Evolutionary conservation across 2,888 invertebrate species (phyloP), one percentile per base, ranked within the genome.

Genomic region (Pteria penguin): DNA sequence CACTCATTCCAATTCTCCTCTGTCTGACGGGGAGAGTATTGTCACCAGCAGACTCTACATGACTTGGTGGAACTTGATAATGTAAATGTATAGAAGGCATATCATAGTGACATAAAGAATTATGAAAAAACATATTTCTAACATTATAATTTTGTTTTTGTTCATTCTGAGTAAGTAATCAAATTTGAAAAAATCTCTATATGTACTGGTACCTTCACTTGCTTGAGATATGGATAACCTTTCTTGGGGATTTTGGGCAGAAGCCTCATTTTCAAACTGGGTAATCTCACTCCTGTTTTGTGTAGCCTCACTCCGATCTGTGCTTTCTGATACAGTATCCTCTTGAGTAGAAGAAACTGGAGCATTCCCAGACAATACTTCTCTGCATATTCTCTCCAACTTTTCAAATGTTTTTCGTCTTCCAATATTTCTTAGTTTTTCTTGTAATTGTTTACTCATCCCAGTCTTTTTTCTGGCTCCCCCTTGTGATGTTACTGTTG

Each of bases 1-100:
- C 84, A 82, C 88, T 89, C 66, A 84, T 82, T 4, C 88, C 90
- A 31, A 83, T 73, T 32, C 86, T 78, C 27, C 87, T 67, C 5
- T 82, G 85, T 61, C 81, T 66, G 26, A 63, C 52, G 32, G 63
- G 27, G 45, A 60, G 58, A 18, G 61, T n/a, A 27, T 14, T 5
- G n/a, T 14, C n/a, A n/a, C n/a, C n/a, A n/a, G n/a, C n/a, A n/a
- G n/a, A n/a, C n/a, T n/a, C n/a, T n/a, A n/a, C n/a, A n/a, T n/a
- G n/a, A n/a, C n/a, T n/a, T n/a, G n/a, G n/a, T n/a, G n/a, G n/a
- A n/a, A n/a, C n/a, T n/a, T n/a, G n/a, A n/a, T n/a, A n/a, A n/a
- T n/a, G n/a, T n/a, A n/a, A n/a, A n/a, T n/a, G n/a, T n/a, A n/a
- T n/a, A n/a, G n/a, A n/a, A n/a, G n/a, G n/a, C n/a, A n/a, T n/a